Base-by-base conservation (phyloP, 2,888 invertebrate genomes). In the Sesia bembeciformis region DNA sequence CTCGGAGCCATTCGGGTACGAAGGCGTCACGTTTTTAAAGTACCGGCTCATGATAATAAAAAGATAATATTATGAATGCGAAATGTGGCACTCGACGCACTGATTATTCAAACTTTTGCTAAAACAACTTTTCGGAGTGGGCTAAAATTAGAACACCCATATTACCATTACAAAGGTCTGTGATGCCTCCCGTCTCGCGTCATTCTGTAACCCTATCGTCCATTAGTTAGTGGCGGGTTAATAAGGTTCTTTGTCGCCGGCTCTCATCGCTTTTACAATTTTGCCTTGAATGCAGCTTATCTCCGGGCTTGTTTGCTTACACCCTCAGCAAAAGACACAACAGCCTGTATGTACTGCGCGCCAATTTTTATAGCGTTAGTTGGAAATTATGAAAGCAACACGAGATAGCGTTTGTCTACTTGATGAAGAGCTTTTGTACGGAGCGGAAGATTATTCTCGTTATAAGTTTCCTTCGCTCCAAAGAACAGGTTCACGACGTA, bases 141-240 rank as follows among this genome's bases (percentile, higher is more conserved):
- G 63, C 64, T 68, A 68, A 76, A 77, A 76, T 76, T 71, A 77
- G 75, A 72, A 69, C 66, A 67, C 64, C 64, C 58, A 60, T 67
- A 78, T 79, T 75, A 78, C 67, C 76, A 78, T 80, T 67, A 77
- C 74, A 81, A 81, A 79, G 73, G 72, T 61, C 60, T 56, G 5
- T 6, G 38, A 39, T 52, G 52, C 62, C 64, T 66, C 65, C 60
- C 57, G 70, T 64, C 58, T 67, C 46, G 41, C 76, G 75, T 74
- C 78, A 75, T 74, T 74, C 63, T 66, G 74, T 76, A 75, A 80
- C 79, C 76, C 79, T 81, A 79, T 70, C 76, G 75, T 85, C 78
- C 81, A 84, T 85, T 85, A 83, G 77, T 80, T 78, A 80, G 78
- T 76, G 79, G 76, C 70, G 74, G 83, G 84, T 82, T 86, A 86